Percentiles rank a stretch among this genome's conserved stretches.
phyloP scores from a whole-genome alignment of 2,888 invertebrate species.

The Pristionchus entomophagus region DNA sequence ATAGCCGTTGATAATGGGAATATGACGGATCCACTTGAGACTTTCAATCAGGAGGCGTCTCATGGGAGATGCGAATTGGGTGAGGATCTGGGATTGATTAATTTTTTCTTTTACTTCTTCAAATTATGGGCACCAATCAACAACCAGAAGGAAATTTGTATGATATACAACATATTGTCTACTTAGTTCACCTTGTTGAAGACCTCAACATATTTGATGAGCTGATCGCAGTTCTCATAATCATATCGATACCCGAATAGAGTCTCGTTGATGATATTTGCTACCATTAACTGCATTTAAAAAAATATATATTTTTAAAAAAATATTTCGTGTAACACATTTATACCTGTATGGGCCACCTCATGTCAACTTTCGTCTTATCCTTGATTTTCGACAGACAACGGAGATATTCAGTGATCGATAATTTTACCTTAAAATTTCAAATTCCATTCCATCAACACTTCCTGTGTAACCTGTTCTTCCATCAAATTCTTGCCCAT shows the following conservation, averaged over 20 bases:
- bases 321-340: no score
- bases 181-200: background rate
- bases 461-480: no score
- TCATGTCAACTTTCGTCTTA: background rate
- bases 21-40: constrained; percentile 23
- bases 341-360: no score
- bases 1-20: constrained; percentile 20
- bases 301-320: no score
- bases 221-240: constrained; percentile 12
- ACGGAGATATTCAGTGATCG: constrained; percentile 8
- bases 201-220: constrained; percentile 2
- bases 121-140: no score
- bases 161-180: no score
- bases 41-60: background rate
- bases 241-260: no score
- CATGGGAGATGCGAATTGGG: constrained; percentile 5
- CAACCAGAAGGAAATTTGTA: no score
- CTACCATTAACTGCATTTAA: constrained; percentile 6
- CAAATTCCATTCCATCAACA: no score
- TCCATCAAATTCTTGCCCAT: no score
- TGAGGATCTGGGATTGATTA: background rate
- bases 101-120: background rate
- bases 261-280: no score
- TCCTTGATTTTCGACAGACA: background rate
- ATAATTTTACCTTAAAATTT: background rate